Base-by-base conservation (phyloP, 2,797 vertebrate genomes). In the Micrastur ruficollis region DNA sequence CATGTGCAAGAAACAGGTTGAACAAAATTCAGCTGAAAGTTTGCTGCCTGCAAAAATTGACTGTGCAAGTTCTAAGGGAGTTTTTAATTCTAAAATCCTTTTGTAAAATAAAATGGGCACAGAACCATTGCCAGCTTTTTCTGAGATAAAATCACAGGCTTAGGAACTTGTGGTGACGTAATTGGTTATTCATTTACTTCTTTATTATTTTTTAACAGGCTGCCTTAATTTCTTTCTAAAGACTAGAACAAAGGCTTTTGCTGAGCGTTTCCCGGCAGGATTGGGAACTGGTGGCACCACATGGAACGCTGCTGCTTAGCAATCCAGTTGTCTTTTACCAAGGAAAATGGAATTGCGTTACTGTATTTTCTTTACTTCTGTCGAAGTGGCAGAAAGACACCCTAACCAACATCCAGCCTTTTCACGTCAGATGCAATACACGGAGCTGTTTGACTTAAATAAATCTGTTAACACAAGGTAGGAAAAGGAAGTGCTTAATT, bases 121-220 rank as follows among this genome's bases (percentile, higher is more conserved):
- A 72, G 66, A 90, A 62, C 4, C 3, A 22, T n/a, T 79, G 38
- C 21, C 17, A 62, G 42, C 31, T 72, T 81, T 70, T 89, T 62
- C 71, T 72, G 59, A 89, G 74, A 66, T 52, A 46, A 81, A 80
- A 67, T 65, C 59, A 55, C 29, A 78, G 23, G 44, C 29, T 68
- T 68, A 27, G 8, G 46, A 85, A 74, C 26, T 71, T 40, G 5
- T 46, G 23, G 26, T 81, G 75, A 71, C 11, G 68, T 81, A 42
- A 93, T 5, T 49, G 44, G 82, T 86, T 96, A 86, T 90, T 89
- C 32, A 75, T 94, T 96, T 89, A 84, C 29, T 65, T 86, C 72
- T 74, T 38, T 8, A 73, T 76, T 70, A 63, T 68, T 58, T 88
- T 86, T 86, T 85, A 94, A 65, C 34, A 21, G 58, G 17, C 36